Conservation (phyloP, 1,140 invertebrate genomes). For the Plodia interpunctella region DNA sequence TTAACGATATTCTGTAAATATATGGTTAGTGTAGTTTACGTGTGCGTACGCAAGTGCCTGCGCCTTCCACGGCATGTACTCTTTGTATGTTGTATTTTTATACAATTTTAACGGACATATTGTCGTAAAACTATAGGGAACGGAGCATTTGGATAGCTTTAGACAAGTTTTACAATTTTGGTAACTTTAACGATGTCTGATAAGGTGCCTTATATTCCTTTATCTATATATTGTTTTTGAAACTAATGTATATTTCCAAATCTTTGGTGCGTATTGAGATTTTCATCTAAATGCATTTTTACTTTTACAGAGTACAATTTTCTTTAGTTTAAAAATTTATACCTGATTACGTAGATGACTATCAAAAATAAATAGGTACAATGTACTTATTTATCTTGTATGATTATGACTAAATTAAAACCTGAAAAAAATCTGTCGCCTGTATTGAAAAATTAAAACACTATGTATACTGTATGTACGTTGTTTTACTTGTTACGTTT, state of each 20-base stretch:
- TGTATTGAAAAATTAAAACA: constrained; percentile 60
- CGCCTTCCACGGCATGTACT: constrained; percentile 31
- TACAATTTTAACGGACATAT: constrained; percentile 62
- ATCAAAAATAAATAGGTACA: background rate
- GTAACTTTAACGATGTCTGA: background rate
- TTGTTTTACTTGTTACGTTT: constrained; percentile 11
- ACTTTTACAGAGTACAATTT: background rate
- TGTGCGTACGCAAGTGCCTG: constrained; percentile 30
- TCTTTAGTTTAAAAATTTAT: background rate
- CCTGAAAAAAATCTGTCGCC: constrained; percentile 32
- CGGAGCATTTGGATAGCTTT: constrained; percentile 28
- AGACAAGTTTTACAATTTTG: background rate
- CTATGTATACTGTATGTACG: constrained; percentile 21
- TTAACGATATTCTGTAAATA: constrained; percentile 67
- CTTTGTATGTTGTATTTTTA: constrained; percentile 51
- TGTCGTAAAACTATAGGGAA: constrained; percentile 52
- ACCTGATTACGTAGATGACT: background rate
- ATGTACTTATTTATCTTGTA: background rate
- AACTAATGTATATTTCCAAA: background rate
- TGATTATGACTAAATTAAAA: constrained; percentile 16
- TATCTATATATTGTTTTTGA: background rate
- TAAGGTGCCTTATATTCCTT: background rate
- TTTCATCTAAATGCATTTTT: background rate
- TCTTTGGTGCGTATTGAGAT: background rate
- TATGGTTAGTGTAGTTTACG: constrained; percentile 36